phyloP scores from a whole-genome alignment of 1,140 invertebrate genomes.

The Aphidius gifuensis region DNA sequence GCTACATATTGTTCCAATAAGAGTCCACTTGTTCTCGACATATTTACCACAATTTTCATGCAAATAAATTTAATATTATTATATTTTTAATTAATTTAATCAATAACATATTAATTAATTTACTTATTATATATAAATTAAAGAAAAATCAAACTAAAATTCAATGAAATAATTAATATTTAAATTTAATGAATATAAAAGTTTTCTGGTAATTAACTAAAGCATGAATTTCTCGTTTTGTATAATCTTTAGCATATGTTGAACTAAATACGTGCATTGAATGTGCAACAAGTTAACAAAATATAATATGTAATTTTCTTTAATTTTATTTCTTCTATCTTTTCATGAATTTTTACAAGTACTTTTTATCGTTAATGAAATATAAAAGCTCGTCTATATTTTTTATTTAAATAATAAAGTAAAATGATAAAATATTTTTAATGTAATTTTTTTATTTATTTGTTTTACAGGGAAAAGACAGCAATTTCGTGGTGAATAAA shows the following conservation, averaged over 20 bases:
- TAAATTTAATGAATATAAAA: neutral
- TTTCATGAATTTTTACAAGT: neutral
- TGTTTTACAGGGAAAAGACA: slow-evolving; percentile 53
- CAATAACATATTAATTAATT: no score
- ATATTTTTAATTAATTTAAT: no score
- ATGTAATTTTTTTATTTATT: neutral
- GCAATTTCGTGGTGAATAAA: slow-evolving; percentile 50
- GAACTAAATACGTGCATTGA: neutral
- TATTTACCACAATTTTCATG: neutral
- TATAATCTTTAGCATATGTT: slow-evolving; percentile 1
- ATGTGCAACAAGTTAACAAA: slow-evolving; percentile 30
- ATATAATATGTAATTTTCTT: neutral
- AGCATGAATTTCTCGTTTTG: slow-evolving; percentile 11
- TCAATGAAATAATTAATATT: slow-evolving; percentile 11
- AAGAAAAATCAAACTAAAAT: neutral
- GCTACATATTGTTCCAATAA: slow-evolving; percentile 24
- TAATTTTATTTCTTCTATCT: neutral
- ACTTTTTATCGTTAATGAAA: neutral
- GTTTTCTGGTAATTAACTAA: slow-evolving; percentile 29
- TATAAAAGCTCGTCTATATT: neutral
- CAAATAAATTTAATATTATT: no score
- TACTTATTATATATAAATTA: no score
- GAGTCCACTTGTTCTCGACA: neutral
- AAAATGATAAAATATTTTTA: neutral
- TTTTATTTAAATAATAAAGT: no score